Percentiles rank a stretch among this genome's conserved stretches.
Evolutionary conservation across 2,888 invertebrate species (phyloP).

Genomic region (Dexiosoma caninum): DNA sequence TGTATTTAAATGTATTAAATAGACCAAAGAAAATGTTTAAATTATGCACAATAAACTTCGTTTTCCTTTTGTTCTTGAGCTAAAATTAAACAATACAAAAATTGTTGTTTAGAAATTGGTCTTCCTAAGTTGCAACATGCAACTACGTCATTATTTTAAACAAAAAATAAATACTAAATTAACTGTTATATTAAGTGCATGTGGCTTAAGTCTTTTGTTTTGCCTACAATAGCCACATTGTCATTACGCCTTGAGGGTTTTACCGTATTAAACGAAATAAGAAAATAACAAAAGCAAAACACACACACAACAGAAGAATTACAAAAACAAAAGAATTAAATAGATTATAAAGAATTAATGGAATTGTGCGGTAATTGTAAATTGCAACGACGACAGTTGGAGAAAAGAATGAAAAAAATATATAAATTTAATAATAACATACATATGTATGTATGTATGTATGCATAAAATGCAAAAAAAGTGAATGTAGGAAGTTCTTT

Average conservation of each 20-base stretch:
- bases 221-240: constrained; percentile 9
- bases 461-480: constrained; percentile 18
- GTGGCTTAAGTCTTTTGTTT: constrained; percentile 56
- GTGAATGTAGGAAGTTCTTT: constrained; percentile 52
- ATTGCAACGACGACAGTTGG: neutral
- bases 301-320: neutral
- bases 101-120: too few relatives aligned
- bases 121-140: neutral
- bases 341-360: constrained; percentile 17
- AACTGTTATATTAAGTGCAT: constrained; percentile 25
- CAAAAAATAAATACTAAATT: too few relatives aligned
- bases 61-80: neutral
- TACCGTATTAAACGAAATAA: constrained; percentile 24
- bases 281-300: neutral
- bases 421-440: constrained; percentile 4
- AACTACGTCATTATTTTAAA: constrained; percentile 12
- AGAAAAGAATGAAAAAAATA: constrained; percentile 30
- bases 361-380: constrained; percentile 27
- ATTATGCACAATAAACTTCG: neutral
- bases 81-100: neutral
- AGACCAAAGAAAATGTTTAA: neutral
- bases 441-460: constrained; percentile 6
- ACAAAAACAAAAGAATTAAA: neutral
- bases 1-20: neutral
- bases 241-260: constrained; percentile 46